Evolutionary conservation across 1,140 invertebrate genomes (phyloP), one percentile per base, ranked within the genome.

Genomic region (Ooceraea biroi): DNA sequence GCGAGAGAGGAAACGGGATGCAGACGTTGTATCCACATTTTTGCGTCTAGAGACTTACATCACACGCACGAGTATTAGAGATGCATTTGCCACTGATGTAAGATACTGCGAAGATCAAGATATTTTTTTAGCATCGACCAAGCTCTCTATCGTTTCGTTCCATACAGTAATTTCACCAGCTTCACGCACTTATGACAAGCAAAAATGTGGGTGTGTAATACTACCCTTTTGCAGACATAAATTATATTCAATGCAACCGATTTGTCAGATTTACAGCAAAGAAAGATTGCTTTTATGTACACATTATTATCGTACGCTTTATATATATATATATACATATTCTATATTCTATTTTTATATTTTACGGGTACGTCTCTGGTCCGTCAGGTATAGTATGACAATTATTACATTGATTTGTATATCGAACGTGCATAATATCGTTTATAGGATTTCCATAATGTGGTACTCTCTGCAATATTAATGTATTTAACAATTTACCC

Each of bases 311-410:
- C 48, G 58, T 76, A 76, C 63, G 48, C 63, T 69, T 80, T 80
- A 71, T 69, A 80, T 36, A 36, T 36, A 36, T 36, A 36, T 36
- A 36, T 36, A 36, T 36, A 36, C 7, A 36, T 48, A 69, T 55
- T 66, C 14, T 77, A 66, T 77, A 77, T 77, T 71, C 25, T 80
- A 12, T 69, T 80, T 71, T 50, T 58, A 80, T 69, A 80, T 71
- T 80, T 80, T 80, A 57, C 57, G 52, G 71, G 52, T 80, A 30
- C 25, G 25, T 71, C 76, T 80, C 76, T 80, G 65, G 50, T 80
- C 65, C 41, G 76, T 80, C 76, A 80, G 76, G 76, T 80, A 80
- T 80, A 80, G 76, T 80, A 80, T 80, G 14, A 71, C 50, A 80
- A 80, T 71, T 80, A 71, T 71, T 80, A 71, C 41, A 57, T 69